Conservation (phyloP, 2,113 vertebrate genomes). For the Cynocephalus volans region DNA sequence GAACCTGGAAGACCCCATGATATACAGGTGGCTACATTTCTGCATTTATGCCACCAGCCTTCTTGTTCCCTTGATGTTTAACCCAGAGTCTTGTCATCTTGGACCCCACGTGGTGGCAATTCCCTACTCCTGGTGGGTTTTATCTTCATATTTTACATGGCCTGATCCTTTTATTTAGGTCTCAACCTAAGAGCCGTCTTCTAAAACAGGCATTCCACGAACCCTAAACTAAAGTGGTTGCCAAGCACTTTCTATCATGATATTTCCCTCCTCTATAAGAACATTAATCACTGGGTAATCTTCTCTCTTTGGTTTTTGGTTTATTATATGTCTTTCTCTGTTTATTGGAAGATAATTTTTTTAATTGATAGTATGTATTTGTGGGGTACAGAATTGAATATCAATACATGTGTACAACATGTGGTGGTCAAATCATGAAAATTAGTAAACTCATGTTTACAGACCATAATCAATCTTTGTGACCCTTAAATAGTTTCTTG, state of each 20-base stretch:
- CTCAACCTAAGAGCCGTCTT: not conserved
- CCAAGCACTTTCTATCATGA: not conserved
- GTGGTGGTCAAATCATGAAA: no score
- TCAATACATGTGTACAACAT: no score
- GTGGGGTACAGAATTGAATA: no score
- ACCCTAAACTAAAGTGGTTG: not conserved
- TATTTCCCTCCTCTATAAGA: not conserved
- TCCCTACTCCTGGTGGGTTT: not conserved
- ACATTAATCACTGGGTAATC: no score
- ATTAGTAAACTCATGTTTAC: no score
- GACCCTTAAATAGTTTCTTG: no score
- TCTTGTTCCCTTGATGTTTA: not conserved
- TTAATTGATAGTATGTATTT: no score
- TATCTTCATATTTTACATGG: not conserved
- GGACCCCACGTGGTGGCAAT: fast-evolving
- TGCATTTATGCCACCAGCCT: not conserved
- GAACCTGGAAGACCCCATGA: no score
- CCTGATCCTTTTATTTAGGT: not conserved
- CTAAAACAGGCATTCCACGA: not conserved
- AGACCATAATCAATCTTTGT: no score
- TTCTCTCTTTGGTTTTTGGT: not conserved
- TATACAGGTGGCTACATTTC: fast-evolving
- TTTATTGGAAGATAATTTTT: not conserved
- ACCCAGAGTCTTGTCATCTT: not conserved
- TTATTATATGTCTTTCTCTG: not conserved